Evolutionary conservation across 2,113 vertebrate species (phyloP).

Genomic region (Aleadryas rufinucha): DNA sequence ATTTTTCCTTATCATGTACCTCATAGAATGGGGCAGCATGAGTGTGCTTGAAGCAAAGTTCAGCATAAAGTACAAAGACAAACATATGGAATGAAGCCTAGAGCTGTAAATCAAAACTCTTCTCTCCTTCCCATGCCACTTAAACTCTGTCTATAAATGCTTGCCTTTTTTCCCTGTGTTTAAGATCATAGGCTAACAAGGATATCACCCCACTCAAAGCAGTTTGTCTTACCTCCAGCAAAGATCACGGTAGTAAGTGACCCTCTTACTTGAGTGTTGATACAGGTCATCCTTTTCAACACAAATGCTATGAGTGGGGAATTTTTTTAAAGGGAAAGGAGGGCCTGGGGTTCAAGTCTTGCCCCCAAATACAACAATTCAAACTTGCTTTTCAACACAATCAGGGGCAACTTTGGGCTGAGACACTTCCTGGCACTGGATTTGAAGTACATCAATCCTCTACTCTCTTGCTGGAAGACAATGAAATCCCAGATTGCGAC

Average conservation of each 20-base stretch:
- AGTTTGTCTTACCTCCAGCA: not conserved
- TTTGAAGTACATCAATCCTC: not conserved
- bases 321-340: not conserved
- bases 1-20: not conserved
- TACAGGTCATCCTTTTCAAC: not conserved
- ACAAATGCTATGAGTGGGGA: not conserved
- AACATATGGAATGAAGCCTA: not conserved
- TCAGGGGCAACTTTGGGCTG: not conserved
- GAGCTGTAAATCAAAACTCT: not conserved
- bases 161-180: not conserved
- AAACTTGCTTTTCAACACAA: not conserved
- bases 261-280: not conserved
- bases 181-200: not conserved
- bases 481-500: not conserved
- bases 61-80: not conserved
- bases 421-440: not conserved
- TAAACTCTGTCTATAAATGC: not conserved
- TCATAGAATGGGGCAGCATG: not conserved
- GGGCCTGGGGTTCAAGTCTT: not conserved
- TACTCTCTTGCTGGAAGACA: not conserved
- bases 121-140: not conserved
- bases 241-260: not conserved
- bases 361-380: not conserved
- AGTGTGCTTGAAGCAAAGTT: not conserved
- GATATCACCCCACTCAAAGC: not conserved